Base-by-base conservation (phyloP, 2,797 vertebrate species). In the Ispidina lecontei region DNA sequence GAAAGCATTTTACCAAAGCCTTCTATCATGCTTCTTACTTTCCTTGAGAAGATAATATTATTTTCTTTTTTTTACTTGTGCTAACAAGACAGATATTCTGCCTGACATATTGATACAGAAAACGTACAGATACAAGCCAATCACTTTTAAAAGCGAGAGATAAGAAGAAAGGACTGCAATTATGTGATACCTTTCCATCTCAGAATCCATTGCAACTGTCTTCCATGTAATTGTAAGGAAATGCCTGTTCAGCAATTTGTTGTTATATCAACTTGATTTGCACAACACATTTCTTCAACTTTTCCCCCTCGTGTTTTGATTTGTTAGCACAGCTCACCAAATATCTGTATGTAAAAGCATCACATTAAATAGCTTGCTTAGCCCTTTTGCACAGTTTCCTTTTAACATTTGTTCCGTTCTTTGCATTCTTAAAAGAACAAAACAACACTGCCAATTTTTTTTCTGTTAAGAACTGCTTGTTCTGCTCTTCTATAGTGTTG, bases 1-100 rank as follows among this genome's bases (percentile, higher is more conserved):
- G 80, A 92, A 79, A 93, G 68, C 41, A 21, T 92, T 93, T 87
- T 84, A 81, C 67, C 26, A 56, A 77, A 81, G 55, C 16, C 46
- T 41, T 6, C 7, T 70, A 56, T 56, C 29, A 62, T 26, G 49
- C 22, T 83, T 63, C 69, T 85, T 83, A 25, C 35, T 91, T 87
- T 92, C 73, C 62, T 87, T 60, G 70, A 93, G 74, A 64, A 89
- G 55, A 77, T 71, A 86, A 79, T 75, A 28, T 37, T 75, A 41
- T 85, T 47, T 89, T 67, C 54, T 74, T 77, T 89, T 63, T 51
- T 74, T 76, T 77, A 83, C 52, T 86, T 84, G 52, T 49, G 28
- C 60, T 89, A 92, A 69, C 51, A 81, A 84, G 37, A 29, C 22
- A 82, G 39, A 51, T 82, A 59, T 68, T 91, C 52, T 87, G 33